Base-by-base conservation (phyloP, 2,113 vertebrate genomes). In the Ariopsis seemanni region DNA sequence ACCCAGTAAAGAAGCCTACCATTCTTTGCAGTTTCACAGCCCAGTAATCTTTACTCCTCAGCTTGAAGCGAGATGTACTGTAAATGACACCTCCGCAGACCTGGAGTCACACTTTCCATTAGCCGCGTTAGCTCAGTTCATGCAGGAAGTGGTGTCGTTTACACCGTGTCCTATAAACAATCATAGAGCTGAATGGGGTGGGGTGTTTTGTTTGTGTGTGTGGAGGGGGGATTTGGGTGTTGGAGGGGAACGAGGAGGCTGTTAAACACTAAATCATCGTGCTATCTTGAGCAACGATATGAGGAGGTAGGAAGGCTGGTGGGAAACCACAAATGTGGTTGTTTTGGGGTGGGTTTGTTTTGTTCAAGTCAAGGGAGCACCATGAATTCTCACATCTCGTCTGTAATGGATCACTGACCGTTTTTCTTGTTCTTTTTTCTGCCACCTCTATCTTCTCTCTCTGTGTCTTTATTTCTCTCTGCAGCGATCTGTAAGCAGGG, bases 401-500 rank as follows among this genome's bases (percentile, higher is more conserved):
- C 91, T 88, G 84, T 91, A 92, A 90, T 86, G 86, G 80, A 67
- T 84, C 72, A 92, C 85, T 88, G 67, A 86, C 58, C 7, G 6
- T 2, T 85, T 78, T 77, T 88, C 67, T 74, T 82, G 25, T 65
- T 67, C 74, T 20, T 71, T 80, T 8, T 52, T 4, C 30, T 8
- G 12, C 14, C 4, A 17, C 14, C 72, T 53, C 69, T 53, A 1
- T 58, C 55, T 74, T 79, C 86, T 62, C 89, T n/a, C 88, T 63
- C 86, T 83, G 63, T 84, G 67, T 62, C 48, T 85, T 83, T 79
- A 92, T 82, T 85, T 86, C 0, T 86, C 0, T 94, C 90, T 85
- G 48, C 94, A 99, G 98, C 98, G 0, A 97, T 99, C 92, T 99
- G 98, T 93, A 98, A 96, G 91, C 98, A 97, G 93, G 98, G 98